Evolutionary conservation across 1,140 invertebrate genomes (phyloP), one percentile per base, ranked within the genome.

Genomic region (Daktulosphaira vitifoliae): DNA sequence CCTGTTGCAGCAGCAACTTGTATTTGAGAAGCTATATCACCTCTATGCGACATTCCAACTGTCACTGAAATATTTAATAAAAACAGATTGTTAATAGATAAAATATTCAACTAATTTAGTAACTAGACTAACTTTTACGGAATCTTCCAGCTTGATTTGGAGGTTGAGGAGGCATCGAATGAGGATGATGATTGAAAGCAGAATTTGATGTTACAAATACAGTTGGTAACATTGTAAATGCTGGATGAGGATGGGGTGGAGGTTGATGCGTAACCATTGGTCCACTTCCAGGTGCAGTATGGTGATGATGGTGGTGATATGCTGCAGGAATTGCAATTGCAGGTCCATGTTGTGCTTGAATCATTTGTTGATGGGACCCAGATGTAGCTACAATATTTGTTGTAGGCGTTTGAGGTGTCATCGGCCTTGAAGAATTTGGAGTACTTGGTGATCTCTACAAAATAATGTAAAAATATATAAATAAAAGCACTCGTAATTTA

Each of bases 401-500:
- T n/a, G 56, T 85, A 18, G 88, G 88, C 23, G 89, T 91, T 73
- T 89, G 88, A 29, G 89, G 90, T 11, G 89, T 92, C 72, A 91
- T 88, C 23, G 89, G 88, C 46, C 89, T 80, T 71, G 78, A 81
- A 53, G 82, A 82, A 23, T 81, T 83, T 33, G 83, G 83, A 20
- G 82, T 84, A 72, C 81, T 83, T 3, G 82, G 82, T 22, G 82
- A 83, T 65, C 80, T 73, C 81, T 84, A 67, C 52, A 72, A 71
- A 70, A 68, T 56, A 39, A 64, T 26, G 56, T 65, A 69, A 44
- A 69, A 16, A 65, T 69, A 9, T 16, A 68, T 67, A 50, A 67
- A n/a, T n/a, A n/a, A n/a, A n/a, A n/a, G n/a, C n/a, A n/a, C n/a
- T n/a, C n/a, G n/a, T n/a, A n/a, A n/a, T n/a, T n/a, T n/a, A n/a